phyloP scores from a whole-genome alignment of 2,888 invertebrate species.

The Dolichopus griseipennis region DNA sequence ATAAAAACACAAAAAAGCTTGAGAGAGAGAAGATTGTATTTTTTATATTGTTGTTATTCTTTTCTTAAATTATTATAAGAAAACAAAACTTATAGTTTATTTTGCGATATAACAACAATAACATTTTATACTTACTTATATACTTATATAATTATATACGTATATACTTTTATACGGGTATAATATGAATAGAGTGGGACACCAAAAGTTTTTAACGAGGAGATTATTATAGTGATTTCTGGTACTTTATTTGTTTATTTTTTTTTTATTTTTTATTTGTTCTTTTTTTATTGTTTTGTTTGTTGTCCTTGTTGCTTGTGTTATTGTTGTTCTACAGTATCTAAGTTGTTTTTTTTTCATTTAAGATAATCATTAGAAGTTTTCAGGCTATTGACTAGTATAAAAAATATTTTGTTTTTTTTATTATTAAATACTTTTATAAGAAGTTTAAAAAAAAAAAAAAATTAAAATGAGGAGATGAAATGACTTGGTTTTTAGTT shows the following conservation, averaged over 20 bases:
- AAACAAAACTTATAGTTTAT: not conserved
- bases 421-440: not conserved
- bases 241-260: not conserved
- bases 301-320: too few relatives aligned
- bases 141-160: too few relatives aligned
- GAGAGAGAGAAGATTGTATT: not conserved
- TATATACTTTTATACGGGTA: too few relatives aligned
- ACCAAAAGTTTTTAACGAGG: not conserved
- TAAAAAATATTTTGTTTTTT: not conserved
- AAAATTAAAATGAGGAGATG: not conserved
- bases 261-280: too few relatives aligned
- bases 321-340: too few relatives aligned
- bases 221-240: not conserved
- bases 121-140: not conserved
- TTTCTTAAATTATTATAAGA: not conserved
- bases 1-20: too few relatives aligned
- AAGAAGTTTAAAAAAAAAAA: not conserved
- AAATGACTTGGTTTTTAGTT: not conserved
- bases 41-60: not conserved
- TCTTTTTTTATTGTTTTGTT: too few relatives aligned
- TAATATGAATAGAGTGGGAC: not conserved
- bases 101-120: not conserved
- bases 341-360: not conserved
- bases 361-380: not conserved
- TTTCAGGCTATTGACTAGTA: slow-evolving; percentile 1